Evolutionary conservation across 2,113 vertebrate genomes (phyloP).

Genomic region (Sander vitreus): DNA sequence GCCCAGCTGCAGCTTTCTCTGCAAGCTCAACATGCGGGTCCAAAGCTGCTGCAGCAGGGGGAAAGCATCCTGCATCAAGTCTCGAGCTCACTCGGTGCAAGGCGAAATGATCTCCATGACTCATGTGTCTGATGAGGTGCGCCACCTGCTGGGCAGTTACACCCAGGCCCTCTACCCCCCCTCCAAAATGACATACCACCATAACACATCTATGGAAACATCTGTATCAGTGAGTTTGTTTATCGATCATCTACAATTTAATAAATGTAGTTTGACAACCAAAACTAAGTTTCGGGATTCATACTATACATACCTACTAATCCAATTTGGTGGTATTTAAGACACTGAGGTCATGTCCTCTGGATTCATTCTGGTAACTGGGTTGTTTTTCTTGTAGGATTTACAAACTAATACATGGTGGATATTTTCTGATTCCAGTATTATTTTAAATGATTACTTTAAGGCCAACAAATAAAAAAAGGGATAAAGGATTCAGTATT

Average conservation of each 20-base stretch:
- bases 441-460: background rate
- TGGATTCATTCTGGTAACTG: background rate
- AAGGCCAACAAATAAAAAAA: background rate
- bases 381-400: background rate
- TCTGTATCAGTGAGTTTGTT: conserved; percentile 68
- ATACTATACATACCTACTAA: background rate
- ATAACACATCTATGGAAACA: conserved; percentile 46
- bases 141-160: conserved; percentile 90
- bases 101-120: conserved; percentile 77
- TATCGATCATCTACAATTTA: background rate
- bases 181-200: conserved; percentile 16
- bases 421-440: background rate
- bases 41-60: conserved; percentile 52
- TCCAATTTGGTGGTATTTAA: background rate
- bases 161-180: conserved; percentile 87
- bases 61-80: background rate
- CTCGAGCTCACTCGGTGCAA: background rate
- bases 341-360: background rate
- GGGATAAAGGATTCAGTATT: background rate
- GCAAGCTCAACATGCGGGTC: conserved; percentile 88
- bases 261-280: background rate
- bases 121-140: conserved; percentile 89
- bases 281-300: background rate
- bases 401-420: background rate
- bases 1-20: conserved; percentile 87